These are phyloP conservation scores for Nanorana parkeri DNA, from an alignment of 2,113 vertebrate genomes.

Conservation along the genomic window DNA sequence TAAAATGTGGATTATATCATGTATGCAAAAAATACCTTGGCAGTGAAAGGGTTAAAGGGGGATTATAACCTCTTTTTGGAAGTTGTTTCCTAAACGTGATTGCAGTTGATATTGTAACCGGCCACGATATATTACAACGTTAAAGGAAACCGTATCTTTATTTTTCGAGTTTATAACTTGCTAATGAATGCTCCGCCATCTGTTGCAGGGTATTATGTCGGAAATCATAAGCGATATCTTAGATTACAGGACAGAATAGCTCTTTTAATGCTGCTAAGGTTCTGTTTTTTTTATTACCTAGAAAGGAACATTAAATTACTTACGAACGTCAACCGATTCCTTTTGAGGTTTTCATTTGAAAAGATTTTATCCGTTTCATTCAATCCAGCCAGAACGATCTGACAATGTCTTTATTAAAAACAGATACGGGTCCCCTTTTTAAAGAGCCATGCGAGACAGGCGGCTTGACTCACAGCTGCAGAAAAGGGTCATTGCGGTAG, in stretches of 20 bases:
- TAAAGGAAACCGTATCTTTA: slow-evolving; percentile 18
- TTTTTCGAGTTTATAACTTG: slow-evolving; percentile 5
- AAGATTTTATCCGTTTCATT: slow-evolving; percentile 32
- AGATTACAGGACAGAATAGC: neutral
- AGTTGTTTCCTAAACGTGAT: slow-evolving; percentile 29
- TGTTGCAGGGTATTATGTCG: slow-evolving; percentile 32
- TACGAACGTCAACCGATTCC: neutral
- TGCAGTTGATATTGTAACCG: slow-evolving; percentile 18
- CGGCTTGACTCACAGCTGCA: slow-evolving; percentile 17
- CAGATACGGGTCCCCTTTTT: slow-evolving; percentile 5
- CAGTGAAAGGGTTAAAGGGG: slow-evolving; percentile 6
- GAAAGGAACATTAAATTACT: slow-evolving; percentile 13
- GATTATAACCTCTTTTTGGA: slow-evolving; percentile 32
- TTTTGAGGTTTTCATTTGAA: slow-evolving; percentile 6
- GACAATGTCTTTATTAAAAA: slow-evolving; percentile 17
- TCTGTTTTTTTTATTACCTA: neutral
- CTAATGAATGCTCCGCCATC: slow-evolving; percentile 40
- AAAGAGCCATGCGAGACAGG: neutral
- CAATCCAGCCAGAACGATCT: slow-evolving; percentile 26
- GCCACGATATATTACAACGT: slow-evolving; percentile 12
- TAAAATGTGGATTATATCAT: too few species aligned
- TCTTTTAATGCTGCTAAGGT: slow-evolving; percentile 2
- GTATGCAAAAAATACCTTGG: too few species aligned
- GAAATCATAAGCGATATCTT: neutral
- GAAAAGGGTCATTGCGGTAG: slow-evolving; percentile 3